These are phyloP conservation scores for Anseranas semipalmata DNA, from an alignment of 2,113 vertebrate genomes.

Conservation along the genomic window DNA sequence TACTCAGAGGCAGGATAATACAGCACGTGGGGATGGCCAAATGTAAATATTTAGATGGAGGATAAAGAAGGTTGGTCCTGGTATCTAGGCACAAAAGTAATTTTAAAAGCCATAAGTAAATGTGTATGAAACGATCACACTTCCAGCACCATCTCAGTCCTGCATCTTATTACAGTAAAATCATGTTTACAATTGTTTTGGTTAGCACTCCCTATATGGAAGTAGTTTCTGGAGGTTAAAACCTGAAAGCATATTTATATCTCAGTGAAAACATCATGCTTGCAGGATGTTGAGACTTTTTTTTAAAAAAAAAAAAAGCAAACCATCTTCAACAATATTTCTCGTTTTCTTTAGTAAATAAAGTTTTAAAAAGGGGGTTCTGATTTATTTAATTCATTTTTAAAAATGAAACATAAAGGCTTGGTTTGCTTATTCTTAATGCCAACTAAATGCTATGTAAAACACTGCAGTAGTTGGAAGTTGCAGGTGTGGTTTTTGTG, in stretches of 20 bases:
- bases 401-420: not conserved
- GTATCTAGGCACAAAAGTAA: not conserved
- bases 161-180: constrained; percentile 13
- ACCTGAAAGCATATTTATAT: not conserved
- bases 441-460: not conserved
- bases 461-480: not conserved
- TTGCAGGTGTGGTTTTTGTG: not conserved
- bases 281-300: not conserved
- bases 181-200: not conserved
- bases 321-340: not conserved
- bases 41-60: not conserved
- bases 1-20: not conserved
- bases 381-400: not conserved
- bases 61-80: not conserved
- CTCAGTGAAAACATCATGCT: not conserved
- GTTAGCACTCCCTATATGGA: not conserved
- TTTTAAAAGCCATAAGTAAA: constrained; percentile 23
- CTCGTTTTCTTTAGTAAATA: not conserved
- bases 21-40: not conserved
- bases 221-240: constrained; percentile 19
- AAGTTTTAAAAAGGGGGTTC: not conserved
- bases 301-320: not conserved
- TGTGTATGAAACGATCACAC: not conserved
- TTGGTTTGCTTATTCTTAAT: not conserved
- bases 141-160: not conserved